A percentile compares a stretch with the other conserved stretches of the same genome.
phyloP scores from a whole-genome alignment of 1,140 invertebrate genomes.

The Ericerus pela region DNA sequence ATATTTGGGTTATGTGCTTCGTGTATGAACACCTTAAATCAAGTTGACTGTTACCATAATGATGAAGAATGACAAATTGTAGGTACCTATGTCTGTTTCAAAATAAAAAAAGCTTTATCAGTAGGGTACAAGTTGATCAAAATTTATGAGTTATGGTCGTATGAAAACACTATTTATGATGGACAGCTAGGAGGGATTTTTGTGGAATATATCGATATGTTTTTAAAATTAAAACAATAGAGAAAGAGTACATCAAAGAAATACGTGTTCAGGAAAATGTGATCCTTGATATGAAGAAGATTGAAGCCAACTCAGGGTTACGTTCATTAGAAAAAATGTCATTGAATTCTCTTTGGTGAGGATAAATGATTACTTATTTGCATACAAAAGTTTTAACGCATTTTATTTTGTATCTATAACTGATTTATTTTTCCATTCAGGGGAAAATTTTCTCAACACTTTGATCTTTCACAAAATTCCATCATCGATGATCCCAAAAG shows the following conservation, averaged over 20 bases:
- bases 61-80: constrained; percentile 25
- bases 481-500: constrained; percentile 22
- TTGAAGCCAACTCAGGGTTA: constrained; percentile 29
- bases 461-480: constrained; percentile 23
- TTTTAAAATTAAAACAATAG: constrained; percentile 29
- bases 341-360: constrained; percentile 30
- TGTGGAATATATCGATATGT: constrained; percentile 23
- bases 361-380: not conserved
- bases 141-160: constrained; percentile 22
- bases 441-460: constrained; percentile 25
- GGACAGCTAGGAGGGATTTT: constrained; percentile 23
- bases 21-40: constrained; percentile 18
- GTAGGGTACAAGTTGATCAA: constrained; percentile 28
- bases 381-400: too few species aligned
- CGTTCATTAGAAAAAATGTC: constrained; percentile 27
- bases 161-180: constrained; percentile 18
- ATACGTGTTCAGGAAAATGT: constrained; percentile 30
- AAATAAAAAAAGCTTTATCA: constrained; percentile 27
- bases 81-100: constrained; percentile 30
- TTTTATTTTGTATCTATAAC: too few species aligned
- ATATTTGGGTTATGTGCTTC: constrained; percentile 27
- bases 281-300: constrained; percentile 26
- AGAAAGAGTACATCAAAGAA: constrained; percentile 27
- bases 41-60: constrained; percentile 22
- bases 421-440: not conserved